Conservation (phyloP, 2,888 invertebrate species). For the Phlogophora meticulosa region DNA sequence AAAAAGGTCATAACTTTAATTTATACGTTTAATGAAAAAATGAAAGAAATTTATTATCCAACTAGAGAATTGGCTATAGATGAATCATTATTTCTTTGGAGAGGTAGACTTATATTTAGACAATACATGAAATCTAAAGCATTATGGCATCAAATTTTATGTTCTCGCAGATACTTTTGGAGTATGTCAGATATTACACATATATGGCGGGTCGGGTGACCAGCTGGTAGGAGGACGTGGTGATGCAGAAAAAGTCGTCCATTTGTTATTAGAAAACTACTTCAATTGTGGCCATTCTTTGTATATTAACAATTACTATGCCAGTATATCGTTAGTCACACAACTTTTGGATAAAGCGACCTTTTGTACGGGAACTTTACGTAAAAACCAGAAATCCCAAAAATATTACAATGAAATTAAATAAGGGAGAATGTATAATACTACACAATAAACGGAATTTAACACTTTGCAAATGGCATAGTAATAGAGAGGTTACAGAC, state of each 20-base stretch:
- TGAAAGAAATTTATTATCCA: constrained; percentile 27
- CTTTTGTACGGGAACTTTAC: constrained; percentile 26
- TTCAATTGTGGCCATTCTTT: constrained; percentile 25
- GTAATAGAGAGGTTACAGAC: constrained; percentile 28
- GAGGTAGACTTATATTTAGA: constrained; percentile 29
- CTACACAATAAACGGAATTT: constrained; percentile 27
- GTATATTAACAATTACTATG: constrained; percentile 22
- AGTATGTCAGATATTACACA: constrained; percentile 22
- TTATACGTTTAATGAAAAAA: constrained; percentile 20
- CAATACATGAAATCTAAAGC: constrained; percentile 20
- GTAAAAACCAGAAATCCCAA: constrained; percentile 26
- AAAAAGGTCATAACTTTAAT: constrained; percentile 29
- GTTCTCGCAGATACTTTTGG: constrained; percentile 20
- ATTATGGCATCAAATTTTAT: constrained; percentile 18
- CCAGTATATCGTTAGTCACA: constrained; percentile 18
- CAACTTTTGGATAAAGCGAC: constrained; percentile 22
- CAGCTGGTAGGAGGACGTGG: constrained; percentile 25
- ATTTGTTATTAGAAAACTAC: constrained; percentile 22
- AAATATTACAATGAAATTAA: constrained; percentile 23
- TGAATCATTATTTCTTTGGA: constrained; percentile 38
- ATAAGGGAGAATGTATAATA: constrained; percentile 34
- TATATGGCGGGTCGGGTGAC: constrained; percentile 15
- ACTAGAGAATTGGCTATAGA: constrained; percentile 35
- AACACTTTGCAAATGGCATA: constrained; percentile 32
- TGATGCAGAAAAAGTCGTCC: constrained; percentile 21